Evolutionary conservation across 2,797 vertebrate genomes (phyloP), one percentile per base, ranked within the genome.

Genomic region (Mormyrops boulengeri): DNA sequence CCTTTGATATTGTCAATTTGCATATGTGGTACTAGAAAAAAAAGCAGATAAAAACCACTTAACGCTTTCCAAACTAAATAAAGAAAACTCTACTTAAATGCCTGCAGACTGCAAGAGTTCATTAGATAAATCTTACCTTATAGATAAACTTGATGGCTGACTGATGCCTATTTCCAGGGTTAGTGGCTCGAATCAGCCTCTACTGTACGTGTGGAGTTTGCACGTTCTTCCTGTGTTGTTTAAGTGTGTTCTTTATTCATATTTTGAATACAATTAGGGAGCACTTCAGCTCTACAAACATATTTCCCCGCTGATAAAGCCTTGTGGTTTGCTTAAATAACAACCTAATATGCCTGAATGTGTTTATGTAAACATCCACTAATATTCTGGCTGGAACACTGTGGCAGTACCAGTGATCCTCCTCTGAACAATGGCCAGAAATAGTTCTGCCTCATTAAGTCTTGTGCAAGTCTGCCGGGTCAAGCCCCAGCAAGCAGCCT

Each of bases 11-110:
- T 0, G 97, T 98, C 92, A 99, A 92, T 92, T 99, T 99, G 95
- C 97, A 98, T 91, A 99, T 96, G 90, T 97, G 98, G 94, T 99
- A 99, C 99, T 99, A 89, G 73, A 93, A 93, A 2, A 89, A 92
- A 93, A 90, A 80, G 85, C 55, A 89, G 26, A 55, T 9, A 62
- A 84, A 84, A 19, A 9, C 49, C 19, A 52, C 88, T 57, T 26
- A 57, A 26, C 9, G 22, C 30, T 52, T 2, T 17, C 49, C 30
- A 57, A 38, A 38, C 11, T 86, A 52, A 55, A 57, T 47, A 47
- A 73, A 38, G 12, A 41, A 38, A 82, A 80, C 73, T 17, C 38
- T n/a, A 80, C 38, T n/a, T 4, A n/a, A 44, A 82, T 47, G 19
- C 19, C 2, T 17, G 1, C 77, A 47, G 41, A 47, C 2, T 47